Conservation (phyloP, 2,888 invertebrate species). For the Megastigmus dorsalis region DNA sequence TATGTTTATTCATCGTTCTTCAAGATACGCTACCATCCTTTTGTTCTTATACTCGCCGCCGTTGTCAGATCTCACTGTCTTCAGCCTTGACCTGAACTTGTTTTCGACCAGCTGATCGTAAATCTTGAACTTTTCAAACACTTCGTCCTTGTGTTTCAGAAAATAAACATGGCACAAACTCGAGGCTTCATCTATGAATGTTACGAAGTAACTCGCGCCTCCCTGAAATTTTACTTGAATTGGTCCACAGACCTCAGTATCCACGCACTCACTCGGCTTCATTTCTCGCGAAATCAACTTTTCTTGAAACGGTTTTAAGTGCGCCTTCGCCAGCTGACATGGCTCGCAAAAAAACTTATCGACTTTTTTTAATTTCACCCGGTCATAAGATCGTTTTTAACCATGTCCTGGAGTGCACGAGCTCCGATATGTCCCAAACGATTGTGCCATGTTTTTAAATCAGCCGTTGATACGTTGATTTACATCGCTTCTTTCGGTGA, state of each 20-base stretch:
- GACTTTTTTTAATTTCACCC: slow-evolving; percentile 31
- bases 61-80: slow-evolving; percentile 13
- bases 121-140: too few species aligned
- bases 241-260: slow-evolving; percentile 43
- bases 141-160: too few species aligned
- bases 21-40: slow-evolving; percentile 23
- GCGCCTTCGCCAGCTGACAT: slow-evolving; percentile 57
- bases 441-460: slow-evolving; percentile 54
- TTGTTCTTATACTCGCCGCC: slow-evolving; percentile 35
- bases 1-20: slow-evolving; percentile 57
- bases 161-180: too few species aligned
- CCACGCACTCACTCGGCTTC: slow-evolving; percentile 39
- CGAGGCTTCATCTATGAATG: too few species aligned
- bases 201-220: too few species aligned
- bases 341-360: slow-evolving; percentile 56
- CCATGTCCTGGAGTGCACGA: slow-evolving; percentile 16
- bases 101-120: too few species aligned
- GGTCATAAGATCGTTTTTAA: slow-evolving; percentile 1
- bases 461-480: slow-evolving; percentile 42
- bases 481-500: slow-evolving; percentile 9
- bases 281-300: neutral
- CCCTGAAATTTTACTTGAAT: too few species aligned
- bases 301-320: slow-evolving; percentile 47
- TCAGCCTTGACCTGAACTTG: too few species aligned
- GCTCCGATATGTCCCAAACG: slow-evolving; percentile 55